Evolutionary conservation across 2,113 vertebrate genomes (phyloP), one percentile per base, ranked within the genome.

Genomic region (Neogobius melanostomus): DNA sequence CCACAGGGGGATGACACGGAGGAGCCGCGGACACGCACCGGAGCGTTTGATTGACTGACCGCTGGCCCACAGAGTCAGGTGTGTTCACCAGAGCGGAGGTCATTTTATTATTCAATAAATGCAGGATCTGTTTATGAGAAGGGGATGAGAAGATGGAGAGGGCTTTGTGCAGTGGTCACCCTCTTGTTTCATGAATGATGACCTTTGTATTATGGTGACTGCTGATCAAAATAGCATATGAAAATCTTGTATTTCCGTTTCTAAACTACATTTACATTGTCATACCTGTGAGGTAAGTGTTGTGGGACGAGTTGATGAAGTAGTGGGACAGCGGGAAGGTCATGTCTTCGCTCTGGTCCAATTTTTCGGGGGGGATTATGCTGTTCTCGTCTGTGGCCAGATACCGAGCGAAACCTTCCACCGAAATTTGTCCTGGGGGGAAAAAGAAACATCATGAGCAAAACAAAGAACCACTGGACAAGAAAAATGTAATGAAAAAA

Each of bases 281-380:
- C 11, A 14, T 79, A 93, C 92, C 92, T 87, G 90, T 93, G 85
- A 93, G 91, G 88, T 93, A 93, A 17, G 92, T 93, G 82, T 92
- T 99, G 89, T 99, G 97, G 6, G 97, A 99, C 71, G 98, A 99
- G 89, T 99, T 99, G 89, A 99, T 98, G 91, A 99, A 99, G 81
- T 99, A 99, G 86, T 99, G 95, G 76, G 97, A 96, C 60, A 99
- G 92, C 11, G 97, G 97, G 76, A 96, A 91, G 74, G 95, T 96
- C 97, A 99, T 99, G 83, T 99, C 97, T 92, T 99, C 98, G 75
- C 96, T 99, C 92, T 96, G 92, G 93, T 99, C 98, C 93, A 99
- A 91, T 93, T 99, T 99, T 91, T 99, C 98, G 7, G 94, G 96
- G 9, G 96, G 95, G 60, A 99, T 95, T 0, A 99, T 96, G 36